Percentiles rank a stretch among this genome's conserved stretches.
phyloP scores from a whole-genome alignment of 2,888 invertebrate species.

The Silvanus unidentatus region DNA sequence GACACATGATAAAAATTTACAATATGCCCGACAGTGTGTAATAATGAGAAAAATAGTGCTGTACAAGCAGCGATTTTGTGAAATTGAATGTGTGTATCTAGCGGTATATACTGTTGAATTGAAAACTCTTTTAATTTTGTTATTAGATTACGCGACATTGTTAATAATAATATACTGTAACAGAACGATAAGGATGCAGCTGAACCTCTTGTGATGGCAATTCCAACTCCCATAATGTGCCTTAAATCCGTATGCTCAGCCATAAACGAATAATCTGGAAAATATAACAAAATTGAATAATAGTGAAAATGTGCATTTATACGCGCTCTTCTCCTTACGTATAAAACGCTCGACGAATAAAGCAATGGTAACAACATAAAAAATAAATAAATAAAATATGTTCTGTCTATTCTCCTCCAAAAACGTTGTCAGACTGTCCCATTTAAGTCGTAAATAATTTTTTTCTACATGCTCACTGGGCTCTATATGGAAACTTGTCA shows the following conservation, averaged over 20 bases:
- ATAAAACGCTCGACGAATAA: conserved; percentile 94
- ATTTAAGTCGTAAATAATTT: conserved; percentile 69
- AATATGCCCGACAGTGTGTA: conserved; percentile 91
- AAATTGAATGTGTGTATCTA: conserved; percentile 94
- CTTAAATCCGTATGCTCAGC: conserved; percentile 90
- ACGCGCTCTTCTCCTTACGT: conserved; percentile 66
- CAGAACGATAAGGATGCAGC: conserved; percentile 93
- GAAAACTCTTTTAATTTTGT: conserved; percentile 92
- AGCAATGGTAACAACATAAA: conserved; percentile 89
- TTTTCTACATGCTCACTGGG: conserved; percentile 65
- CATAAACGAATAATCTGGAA: conserved; percentile 88
- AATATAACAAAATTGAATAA: neutral
- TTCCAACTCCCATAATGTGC: conserved; percentile 96
- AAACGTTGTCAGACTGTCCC: conserved; percentile 84
- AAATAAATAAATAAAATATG: conserved; percentile 90
- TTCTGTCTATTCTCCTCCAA: conserved; percentile 94
- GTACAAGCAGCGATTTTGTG: conserved; percentile 96
- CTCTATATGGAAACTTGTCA: conserved; percentile 91
- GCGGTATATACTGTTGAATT: conserved; percentile 87
- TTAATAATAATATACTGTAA: conserved; percentile 82
- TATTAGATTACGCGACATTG: conserved; percentile 87
- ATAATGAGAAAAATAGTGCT: conserved; percentile 83
- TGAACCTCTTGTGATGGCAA: conserved; percentile 89
- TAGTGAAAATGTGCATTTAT: conserved; percentile 3
- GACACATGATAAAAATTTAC: conserved; percentile 97